phyloP scores from a whole-genome alignment of 2,797 vertebrate genomes.

The Fistularia commersonii region DNA sequence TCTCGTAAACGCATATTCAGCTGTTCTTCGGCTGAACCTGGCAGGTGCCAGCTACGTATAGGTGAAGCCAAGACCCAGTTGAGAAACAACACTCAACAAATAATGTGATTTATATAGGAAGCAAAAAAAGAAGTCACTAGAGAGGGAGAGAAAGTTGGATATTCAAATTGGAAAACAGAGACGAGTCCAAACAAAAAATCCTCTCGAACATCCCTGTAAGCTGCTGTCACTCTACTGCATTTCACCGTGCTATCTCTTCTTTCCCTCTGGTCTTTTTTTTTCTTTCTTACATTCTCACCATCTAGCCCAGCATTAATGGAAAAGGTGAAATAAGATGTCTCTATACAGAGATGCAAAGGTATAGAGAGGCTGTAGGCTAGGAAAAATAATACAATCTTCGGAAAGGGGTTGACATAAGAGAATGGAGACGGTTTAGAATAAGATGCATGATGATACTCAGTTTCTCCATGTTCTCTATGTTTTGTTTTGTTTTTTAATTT shows the following conservation, averaged over 20 bases:
- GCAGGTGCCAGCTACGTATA: slow-evolving; percentile 36
- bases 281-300: slow-evolving; percentile 26
- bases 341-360: slow-evolving; percentile 40
- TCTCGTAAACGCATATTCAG: not conserved
- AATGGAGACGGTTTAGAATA: slow-evolving; percentile 37
- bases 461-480: slow-evolving; percentile 40
- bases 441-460: slow-evolving; percentile 49
- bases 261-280: slow-evolving; percentile 23
- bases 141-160: slow-evolving; percentile 10
- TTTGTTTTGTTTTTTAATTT: slow-evolving; percentile 42
- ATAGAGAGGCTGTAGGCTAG: slow-evolving; percentile 35
- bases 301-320: slow-evolving; percentile 46
- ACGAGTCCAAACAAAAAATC: slow-evolving; percentile 5
- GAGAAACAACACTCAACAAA: slow-evolving; percentile 42
- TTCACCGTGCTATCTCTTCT: slow-evolving; percentile 35
- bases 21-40: slow-evolving; percentile 28
- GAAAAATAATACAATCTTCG: slow-evolving; percentile 30
- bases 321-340: slow-evolving; percentile 44
- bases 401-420: slow-evolving; percentile 1
- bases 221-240: slow-evolving; percentile 58
- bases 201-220: slow-evolving; percentile 32
- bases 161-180: slow-evolving; percentile 21
- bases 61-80: slow-evolving; percentile 38
- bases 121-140: slow-evolving; percentile 1
- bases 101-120: slow-evolving; percentile 21